Conservation (phyloP, 1,140 invertebrate genomes). For the Catajapyx aquilonaris region DNA sequence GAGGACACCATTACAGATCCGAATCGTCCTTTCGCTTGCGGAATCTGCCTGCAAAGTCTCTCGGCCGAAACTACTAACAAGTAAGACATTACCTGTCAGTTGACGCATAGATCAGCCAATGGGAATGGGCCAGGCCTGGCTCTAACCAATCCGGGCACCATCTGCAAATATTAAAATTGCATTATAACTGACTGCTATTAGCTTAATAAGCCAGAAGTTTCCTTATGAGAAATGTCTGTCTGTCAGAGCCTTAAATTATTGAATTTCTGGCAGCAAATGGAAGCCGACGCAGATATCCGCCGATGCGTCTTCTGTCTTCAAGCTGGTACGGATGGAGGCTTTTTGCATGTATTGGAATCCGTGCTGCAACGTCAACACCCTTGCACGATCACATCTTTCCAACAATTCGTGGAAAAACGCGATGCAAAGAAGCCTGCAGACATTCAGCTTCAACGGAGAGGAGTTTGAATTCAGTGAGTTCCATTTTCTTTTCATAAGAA, state of each 20-base stretch:
- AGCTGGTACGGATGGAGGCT: conserved; percentile 53
- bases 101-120: too few relatives aligned
- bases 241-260: too few relatives aligned
- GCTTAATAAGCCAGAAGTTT: too few relatives aligned
- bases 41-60: conserved; percentile 54
- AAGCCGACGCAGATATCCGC: conserved; percentile 42
- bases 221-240: too few relatives aligned
- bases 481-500: conserved; percentile 3
- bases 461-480: conserved; percentile 52
- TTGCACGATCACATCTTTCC: conserved; percentile 24
- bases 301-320: conserved; percentile 42
- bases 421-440: conserved; percentile 48
- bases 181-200: too few relatives aligned
- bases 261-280: too few relatives aligned
- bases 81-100: conserved; percentile 20
- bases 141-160: too few relatives aligned
- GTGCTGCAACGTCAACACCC: conserved; percentile 14
- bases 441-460: conserved; percentile 48
- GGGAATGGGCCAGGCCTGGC: too few relatives aligned
- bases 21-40: conserved; percentile 43
- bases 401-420: conserved; percentile 35
- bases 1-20: conserved; percentile 48
- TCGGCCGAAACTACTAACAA: conserved; percentile 61
- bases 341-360: conserved; percentile 59
- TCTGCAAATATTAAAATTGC: too few relatives aligned